A percentile compares a stretch with the other conserved stretches of the same genome.
Conservation (phyloP, 2,888 invertebrate species). For the Polyommatus iphigenia region DNA sequence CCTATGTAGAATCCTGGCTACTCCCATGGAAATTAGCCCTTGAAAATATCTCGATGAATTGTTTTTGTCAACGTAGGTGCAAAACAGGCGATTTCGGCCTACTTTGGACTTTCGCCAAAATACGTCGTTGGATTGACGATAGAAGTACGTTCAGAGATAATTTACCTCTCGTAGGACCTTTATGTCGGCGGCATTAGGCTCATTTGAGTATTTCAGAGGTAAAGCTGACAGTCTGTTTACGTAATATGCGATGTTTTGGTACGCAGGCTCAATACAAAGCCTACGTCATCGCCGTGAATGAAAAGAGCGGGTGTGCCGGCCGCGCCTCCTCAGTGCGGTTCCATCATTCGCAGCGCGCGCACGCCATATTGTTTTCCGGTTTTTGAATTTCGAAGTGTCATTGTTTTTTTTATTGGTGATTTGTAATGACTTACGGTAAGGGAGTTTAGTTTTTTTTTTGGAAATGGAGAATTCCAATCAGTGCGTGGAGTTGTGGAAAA, state of each 20-base stretch:
- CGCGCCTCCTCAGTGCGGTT: conserved; percentile 56
- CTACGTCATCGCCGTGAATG: conserved; percentile 42
- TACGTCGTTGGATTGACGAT: not conserved
- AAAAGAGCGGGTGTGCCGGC: conserved; percentile 52
- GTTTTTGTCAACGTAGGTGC: no score
- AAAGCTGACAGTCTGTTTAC: conserved; percentile 2
- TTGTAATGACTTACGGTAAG: conserved; percentile 25
- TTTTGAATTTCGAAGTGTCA: conserved; percentile 13
- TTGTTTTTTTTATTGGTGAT: conserved; percentile 2
- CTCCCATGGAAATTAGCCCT: no score
- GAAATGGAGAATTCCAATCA: conserved; percentile 13
- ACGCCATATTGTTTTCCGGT: not conserved
- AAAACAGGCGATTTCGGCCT: not conserved
- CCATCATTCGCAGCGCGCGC: conserved; percentile 45
- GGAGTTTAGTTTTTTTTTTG: not conserved
- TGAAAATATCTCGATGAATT: no score
- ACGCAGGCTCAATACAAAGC: conserved; percentile 35
- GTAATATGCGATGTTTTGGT: conserved; percentile 30
- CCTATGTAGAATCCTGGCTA: no score
- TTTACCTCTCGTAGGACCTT: not conserved
- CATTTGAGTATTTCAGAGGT: not conserved
- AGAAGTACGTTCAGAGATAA: not conserved
- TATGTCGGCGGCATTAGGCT: not conserved
- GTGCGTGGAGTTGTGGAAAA: conserved; percentile 22
- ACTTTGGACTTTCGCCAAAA: not conserved